phyloP scores from a whole-genome alignment of 2,113 vertebrate genomes.

The Grus americana region DNA sequence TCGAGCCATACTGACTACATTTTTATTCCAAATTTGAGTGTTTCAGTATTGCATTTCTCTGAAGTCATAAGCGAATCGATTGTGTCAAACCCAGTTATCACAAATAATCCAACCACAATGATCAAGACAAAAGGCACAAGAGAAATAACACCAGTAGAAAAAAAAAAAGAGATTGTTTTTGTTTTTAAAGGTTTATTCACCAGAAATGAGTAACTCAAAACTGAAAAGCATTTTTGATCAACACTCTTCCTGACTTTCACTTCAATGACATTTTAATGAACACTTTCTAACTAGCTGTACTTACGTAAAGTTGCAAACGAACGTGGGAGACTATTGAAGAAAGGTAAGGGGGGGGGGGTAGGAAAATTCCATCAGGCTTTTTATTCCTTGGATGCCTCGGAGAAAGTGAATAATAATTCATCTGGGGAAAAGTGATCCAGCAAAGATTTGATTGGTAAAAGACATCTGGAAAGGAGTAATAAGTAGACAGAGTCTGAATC shows the following conservation, averaged over 20 bases:
- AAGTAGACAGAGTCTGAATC: neutral
- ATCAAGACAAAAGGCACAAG: neutral
- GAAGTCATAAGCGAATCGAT: neutral
- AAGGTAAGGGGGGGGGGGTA: neutral
- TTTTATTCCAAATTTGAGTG: neutral
- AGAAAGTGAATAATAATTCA: conserved; percentile 45
- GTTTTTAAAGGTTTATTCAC: conserved; percentile 30
- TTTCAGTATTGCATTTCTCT: neutral
- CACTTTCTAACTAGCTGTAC: conserved; percentile 41
- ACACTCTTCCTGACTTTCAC: conserved; percentile 8
- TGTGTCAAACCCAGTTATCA: neutral
- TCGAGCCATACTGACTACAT: neutral
- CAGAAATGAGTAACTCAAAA: conserved; percentile 38
- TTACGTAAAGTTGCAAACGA: conserved; percentile 35
- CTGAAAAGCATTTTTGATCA: conserved; percentile 53
- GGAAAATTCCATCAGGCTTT: neutral
- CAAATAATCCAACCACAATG: neutral
- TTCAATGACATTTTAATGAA: conserved; percentile 64
- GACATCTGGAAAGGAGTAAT: conserved; percentile 23
- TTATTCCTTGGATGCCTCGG: conserved; percentile 31
- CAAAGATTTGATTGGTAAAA: neutral
- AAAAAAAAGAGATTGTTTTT: neutral
- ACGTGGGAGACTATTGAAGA: conserved; percentile 26
- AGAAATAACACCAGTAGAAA: neutral
- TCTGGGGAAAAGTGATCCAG: neutral